A percentile compares a stretch with the other conserved stretches of the same genome.
phyloP scores from a whole-genome alignment of 1,140 invertebrate genomes.

The Phymorhynchus buccinoides region DNA sequence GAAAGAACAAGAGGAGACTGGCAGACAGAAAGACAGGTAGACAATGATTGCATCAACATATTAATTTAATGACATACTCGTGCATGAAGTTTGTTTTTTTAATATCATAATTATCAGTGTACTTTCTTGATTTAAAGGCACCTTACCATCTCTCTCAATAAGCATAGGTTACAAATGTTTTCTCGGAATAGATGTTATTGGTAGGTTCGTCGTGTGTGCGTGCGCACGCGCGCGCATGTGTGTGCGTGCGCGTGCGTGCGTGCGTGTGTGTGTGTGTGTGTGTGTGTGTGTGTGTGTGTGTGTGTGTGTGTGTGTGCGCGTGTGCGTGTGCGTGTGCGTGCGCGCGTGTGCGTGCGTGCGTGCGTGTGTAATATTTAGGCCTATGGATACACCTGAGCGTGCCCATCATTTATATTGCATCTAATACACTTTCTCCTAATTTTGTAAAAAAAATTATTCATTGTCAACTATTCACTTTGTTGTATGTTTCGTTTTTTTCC shows the following conservation, averaged over 20 bases:
- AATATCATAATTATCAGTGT: background rate
- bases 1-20: background rate
- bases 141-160: background rate
- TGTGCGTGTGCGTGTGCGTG: background rate
- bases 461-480: too few relatives aligned
- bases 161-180: background rate
- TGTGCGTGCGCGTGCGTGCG: background rate
- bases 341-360: background rate
- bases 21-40: background rate
- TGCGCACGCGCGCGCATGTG: conserved; percentile 16
- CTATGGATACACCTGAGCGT: background rate
- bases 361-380: background rate
- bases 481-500: too few relatives aligned
- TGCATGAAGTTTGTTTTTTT: background rate
- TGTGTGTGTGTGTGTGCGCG: background rate
- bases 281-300: background rate
- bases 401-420: too few relatives aligned
- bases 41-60: background rate
- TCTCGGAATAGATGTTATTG: background rate
- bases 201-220: background rate
- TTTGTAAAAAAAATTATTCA: too few relatives aligned
- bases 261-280: conserved; percentile 1
- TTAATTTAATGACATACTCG: background rate
- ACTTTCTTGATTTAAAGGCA: too few relatives aligned
- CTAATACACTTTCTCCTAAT: too few relatives aligned